Base-by-base conservation (phyloP, 2,888 invertebrate genomes). In the Melolontha melolontha region DNA sequence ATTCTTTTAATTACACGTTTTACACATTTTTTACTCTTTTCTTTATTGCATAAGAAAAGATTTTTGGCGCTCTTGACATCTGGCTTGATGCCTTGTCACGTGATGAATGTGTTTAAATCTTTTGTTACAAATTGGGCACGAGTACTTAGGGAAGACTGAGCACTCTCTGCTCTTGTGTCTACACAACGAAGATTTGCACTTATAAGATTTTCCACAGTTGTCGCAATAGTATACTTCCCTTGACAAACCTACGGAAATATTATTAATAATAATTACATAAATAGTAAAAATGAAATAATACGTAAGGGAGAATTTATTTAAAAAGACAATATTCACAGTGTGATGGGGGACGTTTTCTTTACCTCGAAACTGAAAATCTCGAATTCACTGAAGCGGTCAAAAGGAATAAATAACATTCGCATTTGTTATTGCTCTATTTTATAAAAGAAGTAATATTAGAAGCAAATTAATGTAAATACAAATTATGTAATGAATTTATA, bases 51-150 rank as follows among this genome's bases (percentile, higher is more conserved):
- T 10, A 10, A 47, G 12, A 42, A 59, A 59, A 12, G n/a, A 27
- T 44, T 12, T 27, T 44, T 27, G 29, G 12, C 29, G 59, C 8
- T 40, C 44, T 44, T 47, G n/a, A 44, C 59, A 59, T 10, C 27
- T 12, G 27, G n/a, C 11, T 40, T 59, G 59, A 16, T 66, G 66
- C 41, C 66, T 47, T 11, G 47, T 57, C 27, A 66, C 66, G 6
- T 66, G 57, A 50, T 57, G 57, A n/a, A 50, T 57, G 16, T 66
- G 66, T 22, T 59, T 66, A 41, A 66, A 66, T 41, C 66, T 59
- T 40, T 59, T 66, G 5, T 34, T 27, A 50, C 66, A 66, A 22
- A 57, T 42, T 12, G 50, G 50, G 27, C 66, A 66, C 0, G 41
- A 14, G 39, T 57, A 66, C 17, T 59, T 66, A 10, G 57, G 41